Conservation (phyloP, 2,113 vertebrate genomes). For the Salvelinus alpinus region DNA sequence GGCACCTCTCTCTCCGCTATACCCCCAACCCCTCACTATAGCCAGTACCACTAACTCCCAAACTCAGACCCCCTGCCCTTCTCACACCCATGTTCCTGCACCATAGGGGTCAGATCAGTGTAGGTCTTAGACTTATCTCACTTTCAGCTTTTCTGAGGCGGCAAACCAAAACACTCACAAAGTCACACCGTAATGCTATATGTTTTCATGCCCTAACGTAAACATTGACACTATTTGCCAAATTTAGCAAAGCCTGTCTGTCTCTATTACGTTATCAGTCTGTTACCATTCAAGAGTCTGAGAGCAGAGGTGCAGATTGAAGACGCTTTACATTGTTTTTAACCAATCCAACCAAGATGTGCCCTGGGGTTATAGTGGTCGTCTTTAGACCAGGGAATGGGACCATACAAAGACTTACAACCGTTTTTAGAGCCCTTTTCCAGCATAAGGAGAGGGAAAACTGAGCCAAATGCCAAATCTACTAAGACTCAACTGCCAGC, state of each 20-base stretch:
- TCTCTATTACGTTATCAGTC: not conserved
- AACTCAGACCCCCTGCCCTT: not conserved
- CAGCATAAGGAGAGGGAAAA: slow-evolving; percentile 24
- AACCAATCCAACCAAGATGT: slow-evolving; percentile 2
- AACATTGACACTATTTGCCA: not conserved
- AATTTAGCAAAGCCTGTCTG: not conserved
- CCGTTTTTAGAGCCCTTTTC: not conserved
- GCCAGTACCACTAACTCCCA: slow-evolving; percentile 14
- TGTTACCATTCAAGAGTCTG: not conserved
- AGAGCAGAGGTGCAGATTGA: not conserved
- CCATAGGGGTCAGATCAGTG: slow-evolving; percentile 28
- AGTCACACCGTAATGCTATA: not conserved
- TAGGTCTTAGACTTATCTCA: slow-evolving; percentile 24
- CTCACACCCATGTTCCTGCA: slow-evolving; percentile 44
- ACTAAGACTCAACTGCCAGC: slow-evolving; percentile 16
- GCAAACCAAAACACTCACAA: slow-evolving; percentile 26
- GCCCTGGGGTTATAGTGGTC: not conserved
- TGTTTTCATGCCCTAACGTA: not conserved
- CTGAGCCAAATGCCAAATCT: slow-evolving; percentile 14
- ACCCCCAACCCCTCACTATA: not conserved
- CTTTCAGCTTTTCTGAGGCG: slow-evolving; percentile 45
- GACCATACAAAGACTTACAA: slow-evolving; percentile 27
- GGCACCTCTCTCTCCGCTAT: not conserved
- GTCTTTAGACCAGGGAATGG: slow-evolving; percentile 11
- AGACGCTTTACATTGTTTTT: too few relatives aligned